Evolutionary conservation across 2,113 vertebrate species (phyloP), one percentile per base, ranked within the genome.

Genomic region (Nyctereutes procyonoides): DNA sequence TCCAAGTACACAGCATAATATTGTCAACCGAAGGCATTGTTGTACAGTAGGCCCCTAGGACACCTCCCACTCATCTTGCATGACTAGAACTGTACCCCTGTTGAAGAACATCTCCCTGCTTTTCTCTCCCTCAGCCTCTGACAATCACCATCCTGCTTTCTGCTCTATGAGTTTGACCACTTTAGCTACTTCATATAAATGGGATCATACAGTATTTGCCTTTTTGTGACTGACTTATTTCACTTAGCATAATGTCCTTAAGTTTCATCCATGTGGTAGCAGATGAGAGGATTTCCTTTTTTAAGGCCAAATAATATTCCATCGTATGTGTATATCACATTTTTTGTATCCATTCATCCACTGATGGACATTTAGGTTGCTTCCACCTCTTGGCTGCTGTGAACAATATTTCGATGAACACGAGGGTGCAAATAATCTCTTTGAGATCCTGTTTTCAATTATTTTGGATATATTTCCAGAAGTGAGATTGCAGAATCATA

Each of bases 11-110:
- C 1, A 20, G 12, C 1, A 28, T 13, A 56, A 8, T 53, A 55
- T 10, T 38, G 62, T 24, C 35, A 35, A 32, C 10, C 14, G 8
- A 0, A 0, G 13, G 38, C 8, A 5, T 12, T 8, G 11, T 4
- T n/a, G 74, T 38, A 1, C 17, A 13, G 2, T 4, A 53, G 73
- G 19, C 7, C 10, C 22, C 38, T 8, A 11, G 28, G 53, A 56
- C 24, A 2, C 38, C 20, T 4, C 8, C 35, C 11, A 48, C 83
- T 55, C 6, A 0, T 15, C 4, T 24, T 67, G 4, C 19, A 22
- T 3, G 8, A 35, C 22, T 60, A n/a, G 51, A 53, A 69, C 48
- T 43, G n/a, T 28, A 17, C 0, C 9, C 11, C 26, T 5, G 2
- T 17, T 15, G 38, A 69, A 62, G 43, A 48, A 3, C 30, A 48